Evolutionary conservation across 2,888 invertebrate species (phyloP), one percentile per base, ranked within the genome.

Genomic region (Mimas tiliae): DNA sequence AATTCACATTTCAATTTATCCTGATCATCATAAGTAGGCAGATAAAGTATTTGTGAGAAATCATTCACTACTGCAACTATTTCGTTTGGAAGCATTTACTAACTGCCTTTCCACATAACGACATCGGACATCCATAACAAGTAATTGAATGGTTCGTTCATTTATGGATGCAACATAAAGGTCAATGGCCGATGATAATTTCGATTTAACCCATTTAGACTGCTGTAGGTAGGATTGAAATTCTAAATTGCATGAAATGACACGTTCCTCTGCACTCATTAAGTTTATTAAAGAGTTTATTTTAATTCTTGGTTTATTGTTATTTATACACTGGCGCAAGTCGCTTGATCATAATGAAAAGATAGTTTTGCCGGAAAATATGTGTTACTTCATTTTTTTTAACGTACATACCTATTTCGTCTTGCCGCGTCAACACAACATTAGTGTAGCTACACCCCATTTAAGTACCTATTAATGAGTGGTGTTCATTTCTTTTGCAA

Each of bases 171-270:
- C 70, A 68, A 64, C 65, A 69, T 50, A 73, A 72, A 69, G 78
- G 78, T 79, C 80, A 79, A 77, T 65, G 81, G 66, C 76, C 81
- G 76, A 66, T 74, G 77, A 78, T 79, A 77, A 77, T 75, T 75
- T 74, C 74, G 78, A 84, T 83, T 83, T 80, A 83, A 72, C 71
- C 75, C 76, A 65, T 67, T 63, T 67, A 68, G 66, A 19, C 11
- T 42, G 58, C 33, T 53, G 53, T 53, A 58, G 4, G 42, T 19
- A 65, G 65, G 64, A 38, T 38, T 51, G 8, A 34, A 55, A 55
- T 55, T 38, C 0, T 38, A 55, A 55, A 55, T 55, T 55, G 38
- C 55, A 55, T 14, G 34, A 16, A 55, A 55, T 16, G 16, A 38
- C 38, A 55, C 34, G 7, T 34, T 16, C 16, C 4, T 55, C 16